Evolutionary conservation across 2,113 vertebrate species (phyloP), one percentile per base, ranked within the genome.

Genomic region (Heteronetta atricapilla): DNA sequence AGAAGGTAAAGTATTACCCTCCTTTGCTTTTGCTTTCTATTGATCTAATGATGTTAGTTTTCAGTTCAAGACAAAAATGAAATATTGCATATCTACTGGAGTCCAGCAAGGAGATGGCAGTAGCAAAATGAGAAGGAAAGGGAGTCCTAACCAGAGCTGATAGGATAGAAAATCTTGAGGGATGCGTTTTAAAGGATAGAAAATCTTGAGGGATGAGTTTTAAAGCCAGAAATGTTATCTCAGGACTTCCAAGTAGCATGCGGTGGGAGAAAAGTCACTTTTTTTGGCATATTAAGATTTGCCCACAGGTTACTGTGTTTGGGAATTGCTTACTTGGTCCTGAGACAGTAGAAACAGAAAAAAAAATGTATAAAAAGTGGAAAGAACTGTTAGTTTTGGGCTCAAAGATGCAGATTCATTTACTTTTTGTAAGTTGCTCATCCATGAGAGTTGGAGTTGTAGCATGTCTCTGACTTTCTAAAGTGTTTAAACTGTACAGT

Each of bases 11-110:
- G 46, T 67, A 59, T 84, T 84, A 40, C 77, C 82, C 94, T 34
- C 18, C 77, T 92, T 90, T 91, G 83, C 56, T 66, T 83, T 82
- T 88, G 44, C 40, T 72, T 94, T 77, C 73, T 73, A 53, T 83
- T 78, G 66, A 89, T 48, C 91, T 67, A 75, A 73, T 78, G 36
- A 89, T 40, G 52, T 55, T 40, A 42, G 22, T 53, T 74, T 88
- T 70, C 19, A 44, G 9, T 66, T 85, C 33, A 52, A 69, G 23
- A 40, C 33, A 66, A 38, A 19, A 77, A 10, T 46, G 50, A 85
- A 55, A 42, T 46, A 13, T 3, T 36, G 10, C 31, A 23, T 48
- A 29, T 13, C 52, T 28, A 2, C 26, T 78, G 13, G 64, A 70
- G 52, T 40, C 18, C 36, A 50, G 38, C 8, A 56, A 73, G n/a